Evolutionary conservation across 2,113 vertebrate species (phyloP), one percentile per base, ranked within the genome.

Genomic region (Fulica atra): DNA sequence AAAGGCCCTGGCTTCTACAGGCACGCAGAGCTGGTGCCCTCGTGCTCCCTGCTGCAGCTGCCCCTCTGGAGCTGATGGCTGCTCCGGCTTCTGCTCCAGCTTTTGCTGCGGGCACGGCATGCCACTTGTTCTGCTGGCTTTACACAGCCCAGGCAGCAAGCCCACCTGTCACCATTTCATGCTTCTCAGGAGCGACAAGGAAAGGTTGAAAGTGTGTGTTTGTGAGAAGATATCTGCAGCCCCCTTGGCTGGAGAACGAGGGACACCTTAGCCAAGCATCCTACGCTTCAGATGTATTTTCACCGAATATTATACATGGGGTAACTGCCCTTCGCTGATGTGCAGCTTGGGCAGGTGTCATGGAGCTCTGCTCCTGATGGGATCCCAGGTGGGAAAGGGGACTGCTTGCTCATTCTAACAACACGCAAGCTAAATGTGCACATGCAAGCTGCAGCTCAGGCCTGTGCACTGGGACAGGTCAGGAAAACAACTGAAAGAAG

Each of bases 141-240:
- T 76, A 59, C 5, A 0, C 46, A 1, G 12, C 74, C 33, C 0
- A 0, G 36, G 25, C 7, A 31, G 36, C 25, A 18, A 74, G 57
- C 6, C 38, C 1, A 3, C 56, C 60, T 61, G 59, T 46, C 0
- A 0, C 54, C n/a, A 11, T n/a, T n/a, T 25, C 16, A 1, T 63
- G 72, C 77, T 61, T 71, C 69, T 70, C 31, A 0, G 17, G 56
- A 13, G 36, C 66, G 44, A 29, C 35, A 48, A 24, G 57, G 53
- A 44, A 83, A 96, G 64, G 72, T 59, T 56, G 14, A 46, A 80
- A 64, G 25, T 33, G 9, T 70, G 51, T 25, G 33, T 78, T 89
- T 66, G n/a, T 64, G 25, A 70, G 46, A 66, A 70, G 36, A 36
- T 7, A 14, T 59, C 50, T 84, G 64, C 77, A 80, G 71, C 51